Base-by-base conservation (phyloP, 2,888 invertebrate genomes). In the Unio pictorum region DNA sequence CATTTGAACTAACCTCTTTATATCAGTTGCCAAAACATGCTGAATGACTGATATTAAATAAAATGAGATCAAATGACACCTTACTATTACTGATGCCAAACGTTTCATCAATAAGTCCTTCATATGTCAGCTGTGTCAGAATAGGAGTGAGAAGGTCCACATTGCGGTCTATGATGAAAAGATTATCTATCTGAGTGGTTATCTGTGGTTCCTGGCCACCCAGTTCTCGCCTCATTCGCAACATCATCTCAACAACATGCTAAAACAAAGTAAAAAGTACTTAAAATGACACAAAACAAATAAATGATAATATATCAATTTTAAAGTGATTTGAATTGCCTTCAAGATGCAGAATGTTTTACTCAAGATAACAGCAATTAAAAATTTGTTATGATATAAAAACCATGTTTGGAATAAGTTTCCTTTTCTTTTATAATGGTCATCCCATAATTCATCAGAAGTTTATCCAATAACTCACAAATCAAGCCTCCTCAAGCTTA, bases 61-160 rank as follows among this genome's bases (percentile, higher is more conserved):
- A 64, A 54, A 20, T n/a, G 20, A 18, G 15, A 26, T 45, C 26
- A 54, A 30, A 61, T 8, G 18, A 23, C 28, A 15, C 74, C 88
- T 80, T 79, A 90, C 90, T 90, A 75, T 89, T 89, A 81, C 94
- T 94, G 71, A 98, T 95, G 56, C 95, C 95, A 90, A 94, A 98
- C 70, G 97, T 93, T 90, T 99, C 98, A 91, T 99, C 99, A 76
- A 99, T 95, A 11, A 99, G 92, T 4, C 99, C 99, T 90, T 98
- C 98, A 85, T 99, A 99, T 0, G 99, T 99, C 56, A 98, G 93
- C 87, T 99, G 99, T 0, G 97, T 97, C 0, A 96, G 94, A 84
- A 99, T 92, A 0, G 97, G 96, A 63, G 97, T 95, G 64, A 99
- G 93, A 67, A 97, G 93, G 92, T 99, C 99, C 4, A 97, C 93